Conservation (phyloP, 2,888 invertebrate genomes). For the Ferrisia virgata region DNA sequence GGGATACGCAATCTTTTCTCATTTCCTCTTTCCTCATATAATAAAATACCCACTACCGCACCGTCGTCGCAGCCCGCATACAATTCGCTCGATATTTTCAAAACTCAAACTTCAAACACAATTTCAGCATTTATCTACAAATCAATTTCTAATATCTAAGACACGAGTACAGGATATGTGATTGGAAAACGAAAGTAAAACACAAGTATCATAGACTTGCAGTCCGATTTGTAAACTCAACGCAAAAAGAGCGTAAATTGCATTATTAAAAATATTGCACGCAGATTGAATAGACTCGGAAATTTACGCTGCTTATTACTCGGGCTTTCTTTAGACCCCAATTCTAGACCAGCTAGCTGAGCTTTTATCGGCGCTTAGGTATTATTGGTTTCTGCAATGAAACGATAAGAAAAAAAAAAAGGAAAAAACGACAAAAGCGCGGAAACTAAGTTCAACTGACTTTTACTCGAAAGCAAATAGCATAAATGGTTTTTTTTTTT, state of each 20-base stretch:
- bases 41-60: no score
- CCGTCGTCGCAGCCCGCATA: no score
- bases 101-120: neutral
- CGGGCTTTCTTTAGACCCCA: neutral
- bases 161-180: no score
- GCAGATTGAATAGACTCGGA: neutral
- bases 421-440: neutral
- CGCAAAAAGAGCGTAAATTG: neutral
- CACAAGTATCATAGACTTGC: no score
- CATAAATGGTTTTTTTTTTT: neutral
- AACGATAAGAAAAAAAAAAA: neutral
- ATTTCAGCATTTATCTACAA: no score
- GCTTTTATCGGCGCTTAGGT: neutral
- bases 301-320: neutral
- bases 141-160: no score
- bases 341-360: neutral
- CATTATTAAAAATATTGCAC: neutral
- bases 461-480: neutral
- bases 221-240: no score
- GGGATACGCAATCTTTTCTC: neutral
- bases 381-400: neutral
- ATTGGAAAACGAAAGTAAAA: no score
- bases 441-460: neutral
- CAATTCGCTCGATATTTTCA: neutral
- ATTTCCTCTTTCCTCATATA: neutral